These are phyloP conservation scores for Cephus pygmeus DNA, from an alignment of 2,888 invertebrate species.

Conservation along the genomic window DNA sequence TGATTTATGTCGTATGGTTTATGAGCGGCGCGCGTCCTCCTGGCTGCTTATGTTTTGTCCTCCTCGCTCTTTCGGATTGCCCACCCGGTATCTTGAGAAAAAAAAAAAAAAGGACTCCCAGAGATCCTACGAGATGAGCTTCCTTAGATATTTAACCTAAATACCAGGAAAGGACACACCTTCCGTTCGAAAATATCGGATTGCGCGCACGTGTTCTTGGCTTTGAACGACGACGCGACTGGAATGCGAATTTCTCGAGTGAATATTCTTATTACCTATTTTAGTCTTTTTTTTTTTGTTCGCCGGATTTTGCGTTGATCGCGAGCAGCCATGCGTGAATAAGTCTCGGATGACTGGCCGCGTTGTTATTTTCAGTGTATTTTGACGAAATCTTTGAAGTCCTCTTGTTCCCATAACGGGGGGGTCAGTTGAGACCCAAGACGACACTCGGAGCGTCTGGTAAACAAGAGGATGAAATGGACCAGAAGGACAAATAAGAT, in stretches of 20 bases:
- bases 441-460: background rate
- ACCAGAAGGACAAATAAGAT: background rate
- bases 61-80: background rate
- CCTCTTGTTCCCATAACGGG: background rate
- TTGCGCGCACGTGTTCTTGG: background rate
- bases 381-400: background rate
- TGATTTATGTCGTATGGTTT: constrained; percentile 55
- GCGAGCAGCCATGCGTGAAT: background rate
- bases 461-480: background rate
- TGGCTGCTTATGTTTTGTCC: constrained; percentile 44
- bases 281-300: background rate
- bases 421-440: background rate
- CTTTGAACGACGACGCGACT: background rate
- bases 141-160: background rate
- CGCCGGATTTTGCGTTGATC: background rate
- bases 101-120: background rate
- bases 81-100: background rate
- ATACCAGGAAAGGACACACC: background rate
- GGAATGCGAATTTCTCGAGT: background rate
- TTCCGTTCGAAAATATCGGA: background rate
- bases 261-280: background rate
- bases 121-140: background rate
- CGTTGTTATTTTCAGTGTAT: background rate
- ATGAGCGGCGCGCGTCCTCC: constrained; percentile 47
- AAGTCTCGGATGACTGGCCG: background rate